These are phyloP conservation scores for Pyrrhia umbra DNA, from an alignment of 2,888 invertebrate genomes.

Conservation along the genomic window DNA sequence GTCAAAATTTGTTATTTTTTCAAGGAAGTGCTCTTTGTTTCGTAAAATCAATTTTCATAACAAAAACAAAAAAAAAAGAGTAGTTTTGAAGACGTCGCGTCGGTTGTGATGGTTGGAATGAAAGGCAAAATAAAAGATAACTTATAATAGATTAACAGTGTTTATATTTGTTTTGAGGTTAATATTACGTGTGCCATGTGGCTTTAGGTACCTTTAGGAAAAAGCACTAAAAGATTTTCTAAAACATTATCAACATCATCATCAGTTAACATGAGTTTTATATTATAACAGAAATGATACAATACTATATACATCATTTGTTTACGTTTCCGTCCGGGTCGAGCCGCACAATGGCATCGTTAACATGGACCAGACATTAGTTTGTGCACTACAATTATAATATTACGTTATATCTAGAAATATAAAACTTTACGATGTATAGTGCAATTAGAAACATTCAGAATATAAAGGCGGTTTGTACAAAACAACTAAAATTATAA, in stretches of 20 bases:
- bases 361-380: constrained; percentile 63
- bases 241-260: constrained; percentile 84
- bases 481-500: constrained; percentile 66
- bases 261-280: constrained; percentile 79
- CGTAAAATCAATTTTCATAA: no score
- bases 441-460: constrained; percentile 70
- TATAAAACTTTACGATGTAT: constrained; percentile 78
- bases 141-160: constrained; percentile 85
- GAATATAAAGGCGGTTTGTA: constrained; percentile 72
- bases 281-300: constrained; percentile 79
- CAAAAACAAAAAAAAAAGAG: no score
- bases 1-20: no score
- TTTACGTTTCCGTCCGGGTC: constrained; percentile 60
- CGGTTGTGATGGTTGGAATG: background rate
- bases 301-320: constrained; percentile 74
- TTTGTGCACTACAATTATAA: constrained; percentile 85
- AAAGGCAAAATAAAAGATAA: constrained; percentile 59
- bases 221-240: constrained; percentile 85
- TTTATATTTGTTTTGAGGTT: constrained; percentile 89
- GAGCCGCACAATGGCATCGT: constrained; percentile 33
- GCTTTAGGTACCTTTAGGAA: constrained; percentile 85
- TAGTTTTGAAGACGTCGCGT: no score
- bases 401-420: constrained; percentile 78
- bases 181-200: constrained; percentile 87
- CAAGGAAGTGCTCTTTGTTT: no score